Conservation (phyloP, 2,113 vertebrate genomes). For the Chlorodrepanis virens region DNA sequence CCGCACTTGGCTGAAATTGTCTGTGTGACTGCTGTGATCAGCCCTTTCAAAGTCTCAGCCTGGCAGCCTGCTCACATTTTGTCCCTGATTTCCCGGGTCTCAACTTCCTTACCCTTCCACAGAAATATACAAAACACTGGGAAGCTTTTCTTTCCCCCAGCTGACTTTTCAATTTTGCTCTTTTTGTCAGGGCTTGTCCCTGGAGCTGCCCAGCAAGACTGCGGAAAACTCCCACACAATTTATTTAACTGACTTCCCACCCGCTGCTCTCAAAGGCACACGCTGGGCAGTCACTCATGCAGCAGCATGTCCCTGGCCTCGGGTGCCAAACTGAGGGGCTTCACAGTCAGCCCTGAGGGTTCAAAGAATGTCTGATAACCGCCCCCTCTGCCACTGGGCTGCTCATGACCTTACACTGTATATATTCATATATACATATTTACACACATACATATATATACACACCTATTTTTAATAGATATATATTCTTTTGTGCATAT, state of each 20-base stretch:
- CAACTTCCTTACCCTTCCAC: not conserved
- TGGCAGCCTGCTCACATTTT: not conserved
- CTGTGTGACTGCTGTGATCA: not conserved
- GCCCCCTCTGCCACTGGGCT: not conserved
- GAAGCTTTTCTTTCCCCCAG: not conserved
- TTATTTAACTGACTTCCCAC: not conserved
- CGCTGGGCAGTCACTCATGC: not conserved
- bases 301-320: not conserved
- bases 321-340: not conserved
- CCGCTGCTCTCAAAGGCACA: not conserved
- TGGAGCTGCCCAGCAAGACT: not conserved
- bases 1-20: not conserved
- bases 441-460: rapidly evolving
- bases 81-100: not conserved
- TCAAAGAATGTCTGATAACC: not conserved
- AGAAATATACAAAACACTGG: not conserved
- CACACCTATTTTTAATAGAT: rapidly evolving
- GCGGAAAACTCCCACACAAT: not conserved
- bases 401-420: not conserved
- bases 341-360: not conserved
- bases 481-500: not conserved
- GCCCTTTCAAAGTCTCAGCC: not conserved
- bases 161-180: not conserved
- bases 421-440: rapidly evolving
- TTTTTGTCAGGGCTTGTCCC: not conserved